Conservation (phyloP, 2,113 vertebrate species). For the Scopus umbretta region DNA sequence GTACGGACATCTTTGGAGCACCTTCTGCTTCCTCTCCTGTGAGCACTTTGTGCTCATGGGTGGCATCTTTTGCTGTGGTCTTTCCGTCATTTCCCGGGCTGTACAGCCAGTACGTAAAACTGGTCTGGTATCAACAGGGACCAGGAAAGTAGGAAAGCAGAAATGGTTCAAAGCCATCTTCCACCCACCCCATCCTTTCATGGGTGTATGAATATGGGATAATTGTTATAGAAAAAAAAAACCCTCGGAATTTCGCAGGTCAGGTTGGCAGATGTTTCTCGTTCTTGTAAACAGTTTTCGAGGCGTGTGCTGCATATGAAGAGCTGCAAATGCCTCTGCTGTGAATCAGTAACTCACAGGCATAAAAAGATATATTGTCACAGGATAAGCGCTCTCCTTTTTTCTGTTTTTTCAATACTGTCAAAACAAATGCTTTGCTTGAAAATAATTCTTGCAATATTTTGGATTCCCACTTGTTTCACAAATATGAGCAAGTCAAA, state of each 20-base stretch:
- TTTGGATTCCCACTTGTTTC: background rate
- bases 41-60: fast-evolving
- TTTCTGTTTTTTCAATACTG: background rate
- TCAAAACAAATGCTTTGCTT: slow-evolving; percentile 20
- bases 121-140: background rate
- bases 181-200: background rate
- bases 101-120: background rate
- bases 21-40: background rate
- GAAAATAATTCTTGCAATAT: background rate
- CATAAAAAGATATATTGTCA: background rate
- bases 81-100: background rate
- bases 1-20: background rate
- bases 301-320: background rate
- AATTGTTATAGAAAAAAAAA: background rate
- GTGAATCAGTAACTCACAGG: slow-evolving; percentile 24
- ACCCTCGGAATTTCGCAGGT: background rate
- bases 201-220: background rate
- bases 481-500: background rate
- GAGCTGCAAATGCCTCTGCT: slow-evolving; percentile 1
- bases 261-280: background rate
- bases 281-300: background rate
- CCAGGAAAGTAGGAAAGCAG: background rate
- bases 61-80: no score
- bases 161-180: background rate
- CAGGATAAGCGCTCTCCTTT: background rate